phyloP scores from a whole-genome alignment of 2,113 vertebrate genomes.

The Poecilia latipinna region DNA sequence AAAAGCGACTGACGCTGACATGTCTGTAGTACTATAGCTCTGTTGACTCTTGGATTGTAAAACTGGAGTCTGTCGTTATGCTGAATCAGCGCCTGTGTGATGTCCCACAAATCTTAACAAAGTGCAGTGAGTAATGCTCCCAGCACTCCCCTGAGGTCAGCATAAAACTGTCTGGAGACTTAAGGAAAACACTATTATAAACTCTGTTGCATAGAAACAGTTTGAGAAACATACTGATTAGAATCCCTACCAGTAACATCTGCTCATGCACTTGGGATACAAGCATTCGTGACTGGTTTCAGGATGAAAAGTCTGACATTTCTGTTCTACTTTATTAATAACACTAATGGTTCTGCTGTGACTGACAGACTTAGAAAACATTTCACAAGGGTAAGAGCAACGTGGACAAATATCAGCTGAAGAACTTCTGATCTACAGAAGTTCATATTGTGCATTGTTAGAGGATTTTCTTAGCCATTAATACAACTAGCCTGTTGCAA shows the following conservation, averaged over 20 bases:
- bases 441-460: no score
- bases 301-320: not conserved
- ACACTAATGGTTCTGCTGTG: not conserved
- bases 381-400: no score
- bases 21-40: conserved; percentile 8
- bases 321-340: not conserved
- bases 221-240: conserved; percentile 22
- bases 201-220: conserved; percentile 32
- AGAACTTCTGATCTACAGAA: no score
- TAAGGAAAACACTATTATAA: conserved; percentile 41
- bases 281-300: not conserved
- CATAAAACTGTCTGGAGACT: conserved; percentile 54
- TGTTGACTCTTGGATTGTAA: conserved; percentile 27
- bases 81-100: conserved; percentile 48
- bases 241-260: not conserved
- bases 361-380: not conserved
- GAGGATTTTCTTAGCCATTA: no score
- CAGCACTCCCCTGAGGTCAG: conserved; percentile 54
- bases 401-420: no score
- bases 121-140: conserved; percentile 51
- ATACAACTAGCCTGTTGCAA: no score
- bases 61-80: conserved; percentile 32
- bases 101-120: conserved; percentile 44
- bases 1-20: conserved; percentile 2
- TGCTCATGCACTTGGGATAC: not conserved